Evolutionary conservation across 2,888 invertebrate species (phyloP), one percentile per base, ranked within the genome.

Genomic region (Antitype chi): DNA sequence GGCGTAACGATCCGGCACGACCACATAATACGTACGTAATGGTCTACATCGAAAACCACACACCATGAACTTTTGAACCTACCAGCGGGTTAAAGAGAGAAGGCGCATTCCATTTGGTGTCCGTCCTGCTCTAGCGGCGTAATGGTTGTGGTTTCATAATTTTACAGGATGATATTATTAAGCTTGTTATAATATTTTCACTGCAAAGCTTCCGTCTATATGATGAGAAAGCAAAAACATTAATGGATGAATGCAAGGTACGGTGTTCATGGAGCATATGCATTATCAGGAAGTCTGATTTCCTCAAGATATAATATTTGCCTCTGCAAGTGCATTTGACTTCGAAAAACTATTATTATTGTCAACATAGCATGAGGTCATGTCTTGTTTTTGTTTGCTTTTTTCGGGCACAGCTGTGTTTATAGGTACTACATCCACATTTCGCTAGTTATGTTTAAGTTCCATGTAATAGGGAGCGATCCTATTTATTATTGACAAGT

Each of bases 21-120:
- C 82, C 85, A 78, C 85, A 78, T 84, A 84, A 78, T 85, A 82
- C 74, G 43, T 28, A 55, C 69, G 85, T 84, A 84, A 82, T 82
- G 83, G 74, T 78, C 82, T 70, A 25, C 74, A 70, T 76, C 72
- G 78, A 78, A 74, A 84, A 82, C 85, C 85, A 82, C 83, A 82
- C 72, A 85, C 82, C 83, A 82, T 85, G 82, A 84, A 84, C 64
- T 82, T 85, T 85, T 84, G 66, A 78, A 72, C 70, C 32, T 63
- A 72, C 71, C 28, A 55, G 20, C n/a, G 62, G 23, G 85, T 25
- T 25, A 25, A 62, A 81, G 60, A 2, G 76, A 71, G 68, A 85
- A 9, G 7, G 25, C 8, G 32, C 32, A 64, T 64, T 60, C 49
- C 43, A 69, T 70, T 77, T 64, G 13, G n/a, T 38, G 28, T 28